phyloP scores from a whole-genome alignment of 64 coral and sea anemone genomes.

The Trachythela sp. region DNA sequence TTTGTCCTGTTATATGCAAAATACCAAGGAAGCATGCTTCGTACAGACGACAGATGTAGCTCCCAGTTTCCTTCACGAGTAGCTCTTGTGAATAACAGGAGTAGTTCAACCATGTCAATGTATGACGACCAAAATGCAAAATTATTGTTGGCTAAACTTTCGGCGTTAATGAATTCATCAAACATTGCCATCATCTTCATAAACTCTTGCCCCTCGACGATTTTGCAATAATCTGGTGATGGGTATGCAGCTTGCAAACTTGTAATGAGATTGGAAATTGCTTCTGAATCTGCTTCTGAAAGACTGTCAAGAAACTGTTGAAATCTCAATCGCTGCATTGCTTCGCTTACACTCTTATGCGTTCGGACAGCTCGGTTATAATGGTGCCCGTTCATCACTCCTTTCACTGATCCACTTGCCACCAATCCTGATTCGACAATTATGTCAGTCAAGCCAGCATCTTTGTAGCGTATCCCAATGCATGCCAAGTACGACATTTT shows the following conservation, averaged over 20 bases:
- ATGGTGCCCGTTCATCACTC: slow-evolving; percentile 37
- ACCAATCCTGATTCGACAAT: slow-evolving; percentile 40
- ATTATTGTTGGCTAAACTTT: neutral
- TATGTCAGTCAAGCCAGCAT: slow-evolving; percentile 46
- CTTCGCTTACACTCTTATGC: slow-evolving; percentile 6
- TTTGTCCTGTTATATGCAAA: slow-evolving; percentile 23
- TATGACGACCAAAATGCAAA: slow-evolving; percentile 23
- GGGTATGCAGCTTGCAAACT: neutral
- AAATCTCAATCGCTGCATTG: neutral
- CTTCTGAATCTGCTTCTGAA: slow-evolving; percentile 12
- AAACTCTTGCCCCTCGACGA: neutral
- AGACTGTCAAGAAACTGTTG: slow-evolving; percentile 12
- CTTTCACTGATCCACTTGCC: slow-evolving; percentile 38
- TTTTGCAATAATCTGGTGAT: neutral
- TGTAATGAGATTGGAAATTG: neutral
- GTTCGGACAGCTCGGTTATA: slow-evolving; percentile 45
- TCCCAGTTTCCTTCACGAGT: neutral
- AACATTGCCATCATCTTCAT: neutral
- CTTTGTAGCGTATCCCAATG: slow-evolving; percentile 48
- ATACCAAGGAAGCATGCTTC: neutral
- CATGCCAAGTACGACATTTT: neutral
- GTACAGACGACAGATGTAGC: neutral
- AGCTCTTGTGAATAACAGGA: neutral
- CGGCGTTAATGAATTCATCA: neutral
- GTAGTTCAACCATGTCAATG: neutral